phyloP scores from a whole-genome alignment of 2,888 invertebrate species.

The Dorcus hopei region DNA sequence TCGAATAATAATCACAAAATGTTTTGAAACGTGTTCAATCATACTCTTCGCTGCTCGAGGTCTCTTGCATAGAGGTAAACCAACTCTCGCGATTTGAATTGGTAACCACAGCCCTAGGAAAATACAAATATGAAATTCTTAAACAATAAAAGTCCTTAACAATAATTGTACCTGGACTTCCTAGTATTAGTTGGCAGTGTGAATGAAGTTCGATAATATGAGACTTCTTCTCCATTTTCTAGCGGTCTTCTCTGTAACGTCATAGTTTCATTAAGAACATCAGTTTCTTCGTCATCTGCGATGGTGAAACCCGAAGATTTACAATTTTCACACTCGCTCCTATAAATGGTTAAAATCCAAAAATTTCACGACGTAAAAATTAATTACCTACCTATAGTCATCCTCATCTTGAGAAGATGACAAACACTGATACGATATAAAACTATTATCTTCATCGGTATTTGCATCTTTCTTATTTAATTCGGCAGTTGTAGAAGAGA shows the following conservation, averaged over 20 bases:
- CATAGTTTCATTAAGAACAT: slow-evolving; percentile 64
- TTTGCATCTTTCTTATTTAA: slow-evolving; percentile 13
- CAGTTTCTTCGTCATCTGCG: slow-evolving; percentile 56
- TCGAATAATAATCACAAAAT: background rate
- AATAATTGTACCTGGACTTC: slow-evolving; percentile 49
- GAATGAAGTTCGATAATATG: slow-evolving; percentile 62
- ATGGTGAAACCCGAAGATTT: slow-evolving; percentile 63
- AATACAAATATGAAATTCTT: background rate
- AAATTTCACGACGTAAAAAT: background rate
- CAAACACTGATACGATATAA: slow-evolving; percentile 36
- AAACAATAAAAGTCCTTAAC: background rate
- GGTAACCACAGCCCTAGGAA: slow-evolving; percentile 28
- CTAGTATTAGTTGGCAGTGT: slow-evolving; percentile 63
- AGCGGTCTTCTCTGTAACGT: slow-evolving; percentile 61
- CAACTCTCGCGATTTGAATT: slow-evolving; percentile 51
- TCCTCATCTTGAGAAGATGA: slow-evolving; percentile 39
- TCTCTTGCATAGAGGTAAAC: slow-evolving; percentile 56
- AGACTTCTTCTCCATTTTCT: slow-evolving; percentile 50
- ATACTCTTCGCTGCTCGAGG: slow-evolving; percentile 44
- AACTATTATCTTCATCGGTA: slow-evolving; percentile 23
- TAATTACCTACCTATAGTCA: slow-evolving; percentile 35
- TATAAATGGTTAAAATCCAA: slow-evolving; percentile 15
- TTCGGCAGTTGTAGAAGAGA: slow-evolving; percentile 8
- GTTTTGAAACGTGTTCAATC: slow-evolving; percentile 6
- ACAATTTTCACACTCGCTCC: slow-evolving; percentile 83